Evolutionary conservation across 2,888 invertebrate genomes (phyloP).

Genomic region (Oligia latruncula): DNA sequence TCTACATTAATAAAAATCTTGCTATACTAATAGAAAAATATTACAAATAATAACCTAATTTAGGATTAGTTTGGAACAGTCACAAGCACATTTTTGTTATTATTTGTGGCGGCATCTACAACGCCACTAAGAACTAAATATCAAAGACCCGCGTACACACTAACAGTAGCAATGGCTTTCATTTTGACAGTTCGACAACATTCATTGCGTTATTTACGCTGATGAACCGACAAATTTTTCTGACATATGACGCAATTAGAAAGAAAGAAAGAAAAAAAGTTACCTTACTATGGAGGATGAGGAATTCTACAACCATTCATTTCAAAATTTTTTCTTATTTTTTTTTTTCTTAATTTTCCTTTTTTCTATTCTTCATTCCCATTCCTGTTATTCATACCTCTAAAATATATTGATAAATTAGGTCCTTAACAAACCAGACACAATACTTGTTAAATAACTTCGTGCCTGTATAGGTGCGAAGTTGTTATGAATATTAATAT

Average conservation of each 20-base stretch:
- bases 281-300: not conserved
- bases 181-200: too few species aligned
- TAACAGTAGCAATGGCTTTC: too few species aligned
- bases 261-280: too few species aligned
- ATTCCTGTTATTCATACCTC: not conserved
- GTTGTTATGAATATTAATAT: too few species aligned
- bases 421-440: not conserved
- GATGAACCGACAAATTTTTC: too few species aligned
- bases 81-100: not conserved
- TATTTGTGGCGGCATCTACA: not conserved
- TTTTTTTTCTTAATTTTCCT: too few species aligned
- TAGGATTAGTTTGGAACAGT: slow-evolving; percentile 7
- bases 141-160: not conserved
- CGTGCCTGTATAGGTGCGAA: not conserved
- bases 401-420: not conserved
- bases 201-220: too few species aligned
- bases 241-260: too few species aligned
- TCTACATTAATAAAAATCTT: not conserved
- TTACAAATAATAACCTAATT: not conserved
- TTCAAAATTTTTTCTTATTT: too few species aligned
- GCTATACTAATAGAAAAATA: not conserved
- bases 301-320: not conserved
- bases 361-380: too few species aligned
- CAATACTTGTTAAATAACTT: not conserved
- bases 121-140: not conserved